A percentile compares a stretch with the other conserved stretches of the same genome.
Conservation (phyloP, 35 echinoderm and acorn worm genomes). For the Lytechinus pictus region DNA sequence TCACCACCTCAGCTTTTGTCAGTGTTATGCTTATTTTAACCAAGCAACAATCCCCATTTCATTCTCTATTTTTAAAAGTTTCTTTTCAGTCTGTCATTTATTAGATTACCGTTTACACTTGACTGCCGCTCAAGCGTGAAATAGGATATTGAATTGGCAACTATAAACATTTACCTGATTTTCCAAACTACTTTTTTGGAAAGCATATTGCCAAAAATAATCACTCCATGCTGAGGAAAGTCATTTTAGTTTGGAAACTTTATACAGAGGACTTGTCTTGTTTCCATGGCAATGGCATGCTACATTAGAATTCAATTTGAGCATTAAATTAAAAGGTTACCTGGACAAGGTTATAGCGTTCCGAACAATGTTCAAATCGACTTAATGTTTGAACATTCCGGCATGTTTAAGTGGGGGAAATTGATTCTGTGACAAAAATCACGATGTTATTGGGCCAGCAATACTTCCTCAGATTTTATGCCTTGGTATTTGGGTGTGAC, state of each 20-base stretch:
- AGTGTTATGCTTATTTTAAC: not conserved
- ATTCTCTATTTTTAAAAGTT: not conserved
- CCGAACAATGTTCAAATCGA: not conserved
- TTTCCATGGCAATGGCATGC: not conserved
- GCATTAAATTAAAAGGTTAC: slow-evolving; percentile 11
- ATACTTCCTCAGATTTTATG: not conserved
- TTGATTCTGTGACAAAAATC: not conserved
- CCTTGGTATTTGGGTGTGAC: not conserved
- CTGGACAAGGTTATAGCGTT: not conserved
- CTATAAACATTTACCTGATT: not conserved
- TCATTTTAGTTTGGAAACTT: not conserved
- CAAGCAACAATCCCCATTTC: too few relatives aligned
- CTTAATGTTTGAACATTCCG: not conserved
- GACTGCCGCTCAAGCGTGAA: not conserved
- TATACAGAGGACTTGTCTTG: not conserved
- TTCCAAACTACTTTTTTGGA: not conserved
- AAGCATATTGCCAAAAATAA: not conserved
- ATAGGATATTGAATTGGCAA: not conserved
- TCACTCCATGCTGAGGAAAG: not conserved
- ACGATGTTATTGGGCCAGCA: not conserved
- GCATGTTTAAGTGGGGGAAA: not conserved
- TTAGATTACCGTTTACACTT: not conserved
- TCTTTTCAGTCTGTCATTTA: not conserved
- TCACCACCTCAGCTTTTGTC: not conserved
- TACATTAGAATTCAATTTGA: not conserved